Percentiles rank a stretch among this genome's conserved stretches.
Evolutionary conservation across 2,113 vertebrate species (phyloP).

Genomic region (Nothobranchius furzeri): DNA sequence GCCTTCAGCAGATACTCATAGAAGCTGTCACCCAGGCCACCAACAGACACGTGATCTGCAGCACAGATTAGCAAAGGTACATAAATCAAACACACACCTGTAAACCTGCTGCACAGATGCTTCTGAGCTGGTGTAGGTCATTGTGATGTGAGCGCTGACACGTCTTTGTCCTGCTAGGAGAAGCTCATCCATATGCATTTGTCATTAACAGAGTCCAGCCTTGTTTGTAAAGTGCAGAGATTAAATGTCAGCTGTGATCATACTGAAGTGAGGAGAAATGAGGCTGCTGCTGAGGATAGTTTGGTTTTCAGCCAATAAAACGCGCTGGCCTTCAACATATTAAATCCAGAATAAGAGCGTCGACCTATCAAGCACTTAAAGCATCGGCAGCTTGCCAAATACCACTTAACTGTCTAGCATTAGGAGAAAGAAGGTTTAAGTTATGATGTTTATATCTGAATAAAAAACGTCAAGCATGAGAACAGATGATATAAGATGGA

Average conservation of each 20-base stretch:
- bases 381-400: neutral
- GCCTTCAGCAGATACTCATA: constrained; percentile 99
- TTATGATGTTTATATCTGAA: neutral
- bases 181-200: constrained; percentile 70
- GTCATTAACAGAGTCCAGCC: constrained; percentile 59
- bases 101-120: constrained; percentile 6
- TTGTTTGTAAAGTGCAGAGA: constrained; percentile 56
- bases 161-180: constrained; percentile 28
- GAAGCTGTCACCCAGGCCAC: constrained; percentile 97
- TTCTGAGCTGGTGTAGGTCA: neutral
- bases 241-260: constrained; percentile 71
- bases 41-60: constrained; percentile 95
- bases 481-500: too few relatives aligned
- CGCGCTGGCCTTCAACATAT: neutral
- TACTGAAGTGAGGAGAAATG: constrained; percentile 26
- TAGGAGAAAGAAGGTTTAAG: neutral
- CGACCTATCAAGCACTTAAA: neutral
- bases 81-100: constrained; percentile 10
- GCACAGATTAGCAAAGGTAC: constrained; percentile 16
- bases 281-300: neutral
- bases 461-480: neutral
- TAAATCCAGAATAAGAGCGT: neutral
- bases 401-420: too few relatives aligned
- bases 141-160: constrained; percentile 4
- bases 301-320: constrained; percentile 20